These are phyloP conservation scores for Chironomus riparius DNA, from an alignment of 2,888 invertebrate genomes.

Conservation along the genomic window DNA sequence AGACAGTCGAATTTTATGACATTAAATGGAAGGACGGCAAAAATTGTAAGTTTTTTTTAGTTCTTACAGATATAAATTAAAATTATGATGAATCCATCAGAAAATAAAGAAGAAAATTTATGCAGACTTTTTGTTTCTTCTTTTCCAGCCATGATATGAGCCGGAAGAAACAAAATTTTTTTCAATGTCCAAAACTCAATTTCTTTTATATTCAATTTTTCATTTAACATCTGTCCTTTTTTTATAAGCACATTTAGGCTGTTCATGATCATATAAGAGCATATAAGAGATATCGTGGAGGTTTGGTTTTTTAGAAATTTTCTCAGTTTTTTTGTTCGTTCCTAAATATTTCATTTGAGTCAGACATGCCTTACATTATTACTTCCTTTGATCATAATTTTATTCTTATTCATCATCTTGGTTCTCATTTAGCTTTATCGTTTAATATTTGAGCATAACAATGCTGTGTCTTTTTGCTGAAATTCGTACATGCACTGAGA, in stretches of 20 bases:
- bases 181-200: background rate
- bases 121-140: background rate
- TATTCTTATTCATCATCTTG: too few relatives aligned
- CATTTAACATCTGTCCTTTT: slow-evolving; percentile 5
- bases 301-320: too few relatives aligned
- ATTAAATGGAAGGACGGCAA: background rate
- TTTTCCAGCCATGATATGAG: background rate
- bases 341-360: too few relatives aligned
- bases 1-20: background rate
- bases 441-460: too few relatives aligned
- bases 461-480: too few relatives aligned
- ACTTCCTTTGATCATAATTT: background rate
- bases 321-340: too few relatives aligned
- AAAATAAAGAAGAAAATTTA: background rate
- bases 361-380: background rate
- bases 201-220: background rate
- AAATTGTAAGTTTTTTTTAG: background rate
- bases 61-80: background rate
- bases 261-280: background rate
- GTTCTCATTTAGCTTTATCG: too few relatives aligned
- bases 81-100: background rate
- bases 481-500: too few relatives aligned
- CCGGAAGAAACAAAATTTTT: background rate
- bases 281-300: background rate
- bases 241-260: background rate